phyloP scores from a whole-genome alignment of 1,140 invertebrate genomes.

The Zaprionus africanus region DNA sequence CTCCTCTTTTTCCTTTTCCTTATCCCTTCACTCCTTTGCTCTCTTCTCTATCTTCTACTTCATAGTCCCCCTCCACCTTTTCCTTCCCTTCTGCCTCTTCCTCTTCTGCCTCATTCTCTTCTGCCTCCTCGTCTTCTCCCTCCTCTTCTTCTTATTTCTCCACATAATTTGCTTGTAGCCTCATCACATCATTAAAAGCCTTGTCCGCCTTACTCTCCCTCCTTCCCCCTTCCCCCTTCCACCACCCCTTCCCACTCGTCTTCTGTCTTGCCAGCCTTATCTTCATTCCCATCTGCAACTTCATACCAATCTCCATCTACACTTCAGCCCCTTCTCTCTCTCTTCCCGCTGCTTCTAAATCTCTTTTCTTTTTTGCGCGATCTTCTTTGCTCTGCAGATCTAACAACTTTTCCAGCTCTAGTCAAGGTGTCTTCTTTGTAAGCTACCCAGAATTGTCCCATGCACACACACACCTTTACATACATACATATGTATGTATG shows the following conservation, averaged over 20 bases:
- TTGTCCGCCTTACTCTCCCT: background rate
- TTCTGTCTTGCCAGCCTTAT: background rate
- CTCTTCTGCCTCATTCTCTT: background rate
- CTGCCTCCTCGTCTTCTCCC: background rate
- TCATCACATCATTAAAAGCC: conserved; percentile 35
- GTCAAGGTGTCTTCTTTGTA: conserved; percentile 19
- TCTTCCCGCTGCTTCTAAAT: conserved; percentile 3
- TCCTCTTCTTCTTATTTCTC: background rate
- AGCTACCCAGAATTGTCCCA: conserved; percentile 33
- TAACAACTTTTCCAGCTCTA: conserved; percentile 32
- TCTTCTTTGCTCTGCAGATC: conserved; percentile 17
- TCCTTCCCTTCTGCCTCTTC: background rate
- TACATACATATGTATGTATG: background rate
- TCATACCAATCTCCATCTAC: background rate
- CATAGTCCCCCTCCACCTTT: background rate
- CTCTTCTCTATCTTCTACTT: background rate
- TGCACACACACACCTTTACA: background rate
- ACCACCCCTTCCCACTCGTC: no score
- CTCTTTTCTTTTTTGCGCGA: conserved; percentile 8
- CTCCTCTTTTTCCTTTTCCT: background rate
- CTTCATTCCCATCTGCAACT: background rate
- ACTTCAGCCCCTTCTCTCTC: background rate
- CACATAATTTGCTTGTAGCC: conserved; percentile 1
- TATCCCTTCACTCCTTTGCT: background rate
- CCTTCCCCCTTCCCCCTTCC: background rate